phyloP scores from a whole-genome alignment of 2,113 vertebrate species.

The Hypanus sabinus region DNA sequence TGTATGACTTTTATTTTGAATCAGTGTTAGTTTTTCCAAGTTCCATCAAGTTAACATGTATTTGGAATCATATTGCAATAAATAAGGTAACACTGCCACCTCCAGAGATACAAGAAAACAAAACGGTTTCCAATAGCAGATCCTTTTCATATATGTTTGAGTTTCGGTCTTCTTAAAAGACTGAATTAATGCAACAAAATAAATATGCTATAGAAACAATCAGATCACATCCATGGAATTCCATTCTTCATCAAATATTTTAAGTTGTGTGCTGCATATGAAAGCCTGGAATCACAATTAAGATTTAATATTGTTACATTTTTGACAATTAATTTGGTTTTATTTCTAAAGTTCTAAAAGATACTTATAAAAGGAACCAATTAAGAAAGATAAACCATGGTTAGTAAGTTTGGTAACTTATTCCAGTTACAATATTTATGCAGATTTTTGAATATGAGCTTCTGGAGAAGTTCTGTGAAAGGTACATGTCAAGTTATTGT shows the following conservation, averaged over 20 bases:
- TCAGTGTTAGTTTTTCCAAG: neutral
- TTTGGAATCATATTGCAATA: neutral
- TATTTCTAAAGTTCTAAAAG: neutral
- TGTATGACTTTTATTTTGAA: neutral
- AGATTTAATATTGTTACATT: neutral
- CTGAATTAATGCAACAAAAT: neutral
- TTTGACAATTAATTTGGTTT: neutral
- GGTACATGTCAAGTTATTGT: neutral
- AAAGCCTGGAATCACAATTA: neutral
- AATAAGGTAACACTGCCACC: neutral
- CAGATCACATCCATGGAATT: neutral
- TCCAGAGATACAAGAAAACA: neutral
- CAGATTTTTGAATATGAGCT: neutral
- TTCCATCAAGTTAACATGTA: neutral
- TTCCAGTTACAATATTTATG: neutral
- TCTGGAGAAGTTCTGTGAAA: neutral
- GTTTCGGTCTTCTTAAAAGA: neutral
- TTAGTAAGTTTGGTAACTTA: neutral
- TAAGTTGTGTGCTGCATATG: neutral
- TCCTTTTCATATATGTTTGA: neutral
- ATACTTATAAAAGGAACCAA: neutral
- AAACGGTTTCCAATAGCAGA: neutral
- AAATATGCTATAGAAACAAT: neutral
- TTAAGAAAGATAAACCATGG: neutral
- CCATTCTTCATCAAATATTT: neutral